These are phyloP conservation scores for Mesocentrotus franciscanus DNA, from an alignment of 53 echinoderm and acorn worm genomes.

Conservation along the genomic window DNA sequence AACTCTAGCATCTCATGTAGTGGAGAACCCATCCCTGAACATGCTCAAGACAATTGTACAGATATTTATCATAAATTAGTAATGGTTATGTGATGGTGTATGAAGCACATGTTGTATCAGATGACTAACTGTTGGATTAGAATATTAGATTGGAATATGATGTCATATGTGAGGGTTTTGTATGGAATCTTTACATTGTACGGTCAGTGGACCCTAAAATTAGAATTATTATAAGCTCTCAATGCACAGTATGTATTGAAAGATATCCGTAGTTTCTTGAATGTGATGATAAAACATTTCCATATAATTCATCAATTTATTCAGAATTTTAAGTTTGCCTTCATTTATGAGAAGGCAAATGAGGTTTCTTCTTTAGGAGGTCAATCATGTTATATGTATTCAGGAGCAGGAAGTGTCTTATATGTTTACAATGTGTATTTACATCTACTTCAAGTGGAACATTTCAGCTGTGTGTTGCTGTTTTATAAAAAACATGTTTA, in stretches of 20 bases:
- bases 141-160: no score
- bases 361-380: not conserved
- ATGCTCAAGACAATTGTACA: not conserved
- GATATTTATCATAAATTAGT: not conserved
- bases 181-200: no score
- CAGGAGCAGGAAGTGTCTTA: not conserved
- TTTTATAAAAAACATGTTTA: not conserved
- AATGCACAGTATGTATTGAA: not conserved
- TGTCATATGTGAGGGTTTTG: no score
- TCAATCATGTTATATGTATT: not conserved
- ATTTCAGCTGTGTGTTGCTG: not conserved
- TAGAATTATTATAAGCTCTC: not conserved
- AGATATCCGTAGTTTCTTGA: not conserved
- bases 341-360: no score
- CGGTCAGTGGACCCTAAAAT: not conserved
- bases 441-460: not conserved
- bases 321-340: no score
- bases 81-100: no score
- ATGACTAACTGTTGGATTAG: no score
- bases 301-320: not conserved
- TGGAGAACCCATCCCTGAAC: no score
- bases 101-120: no score
- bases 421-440: not conserved
- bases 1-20: no score
- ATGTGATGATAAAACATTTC: not conserved